phyloP scores from a whole-genome alignment of 2,113 vertebrate species.

The Sardina pilchardus region DNA sequence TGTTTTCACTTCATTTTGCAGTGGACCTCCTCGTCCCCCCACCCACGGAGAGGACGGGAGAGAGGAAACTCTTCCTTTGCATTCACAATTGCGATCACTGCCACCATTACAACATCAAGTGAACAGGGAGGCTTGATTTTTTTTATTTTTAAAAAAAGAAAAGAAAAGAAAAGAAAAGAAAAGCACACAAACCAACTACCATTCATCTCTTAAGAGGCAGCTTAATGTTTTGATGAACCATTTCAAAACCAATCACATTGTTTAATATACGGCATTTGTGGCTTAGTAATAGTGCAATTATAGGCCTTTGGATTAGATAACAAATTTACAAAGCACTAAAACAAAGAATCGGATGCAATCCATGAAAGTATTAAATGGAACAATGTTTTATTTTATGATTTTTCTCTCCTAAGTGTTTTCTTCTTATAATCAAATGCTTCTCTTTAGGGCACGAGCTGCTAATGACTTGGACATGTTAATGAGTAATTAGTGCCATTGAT shows the following conservation, averaged over 20 bases:
- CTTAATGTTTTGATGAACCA: background rate
- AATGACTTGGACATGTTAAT: slow-evolving; percentile 55
- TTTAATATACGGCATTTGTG: background rate
- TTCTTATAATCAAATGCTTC: slow-evolving; percentile 10
- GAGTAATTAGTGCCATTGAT: slow-evolving; percentile 65
- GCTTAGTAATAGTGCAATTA: background rate
- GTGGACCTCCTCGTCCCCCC: slow-evolving; percentile 28
- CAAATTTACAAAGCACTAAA: background rate
- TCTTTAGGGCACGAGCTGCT: slow-evolving; percentile 43
- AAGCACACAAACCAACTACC: background rate
- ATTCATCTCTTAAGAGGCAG: background rate
- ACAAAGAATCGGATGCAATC: background rate
- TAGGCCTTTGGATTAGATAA: background rate
- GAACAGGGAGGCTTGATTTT: slow-evolving; percentile 14
- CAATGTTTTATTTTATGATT: background rate
- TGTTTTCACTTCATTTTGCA: slow-evolving; percentile 47
- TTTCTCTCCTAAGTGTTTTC: background rate
- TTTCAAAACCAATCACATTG: background rate
- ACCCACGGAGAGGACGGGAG: slow-evolving; percentile 13
- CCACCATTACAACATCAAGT: slow-evolving; percentile 38
- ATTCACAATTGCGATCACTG: slow-evolving; percentile 40
- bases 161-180: slow-evolving; percentile 27
- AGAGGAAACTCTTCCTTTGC: slow-evolving; percentile 42
- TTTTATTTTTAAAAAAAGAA: too few relatives aligned
- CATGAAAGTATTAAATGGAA: background rate